phyloP scores from a whole-genome alignment of 1,140 invertebrate species.

The Atta colombica region DNA sequence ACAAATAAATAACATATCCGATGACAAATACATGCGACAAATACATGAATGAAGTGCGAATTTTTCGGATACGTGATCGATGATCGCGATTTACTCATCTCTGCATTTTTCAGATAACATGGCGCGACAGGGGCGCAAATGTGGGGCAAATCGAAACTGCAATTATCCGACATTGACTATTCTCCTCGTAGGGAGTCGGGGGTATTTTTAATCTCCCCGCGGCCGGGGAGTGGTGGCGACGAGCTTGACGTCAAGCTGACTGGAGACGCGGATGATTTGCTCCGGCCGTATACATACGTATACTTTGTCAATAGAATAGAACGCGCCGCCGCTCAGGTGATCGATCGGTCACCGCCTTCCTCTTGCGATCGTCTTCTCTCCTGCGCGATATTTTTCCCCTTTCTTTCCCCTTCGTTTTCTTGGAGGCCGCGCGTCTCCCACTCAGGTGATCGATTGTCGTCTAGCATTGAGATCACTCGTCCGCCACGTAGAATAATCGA shows the following conservation, averaged over 20 bases:
- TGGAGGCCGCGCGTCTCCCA: not conserved
- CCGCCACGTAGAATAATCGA: constrained; percentile 31
- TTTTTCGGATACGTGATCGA: not conserved
- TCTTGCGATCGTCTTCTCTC: constrained; percentile 24
- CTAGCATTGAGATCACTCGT: constrained; percentile 35
- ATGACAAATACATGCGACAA: not conserved
- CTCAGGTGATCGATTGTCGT: constrained; percentile 48
- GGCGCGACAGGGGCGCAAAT: constrained; percentile 25
- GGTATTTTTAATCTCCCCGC: constrained; percentile 71
- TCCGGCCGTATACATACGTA: constrained; percentile 11
- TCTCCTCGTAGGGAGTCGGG: constrained; percentile 57
- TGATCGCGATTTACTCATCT: not conserved
- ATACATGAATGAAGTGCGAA: not conserved
- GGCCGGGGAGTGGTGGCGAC: not conserved
- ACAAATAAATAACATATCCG: not conserved
- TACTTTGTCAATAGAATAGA: constrained; percentile 45
- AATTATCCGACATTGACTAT: constrained; percentile 68
- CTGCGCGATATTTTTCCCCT: constrained; percentile 24
- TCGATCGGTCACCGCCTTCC: constrained; percentile 62
- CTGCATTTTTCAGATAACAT: constrained; percentile 22
- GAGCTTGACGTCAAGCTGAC: constrained; percentile 71
- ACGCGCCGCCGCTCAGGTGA: constrained; percentile 30
- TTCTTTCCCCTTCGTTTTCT: not conserved
- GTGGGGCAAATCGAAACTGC: constrained; percentile 57
- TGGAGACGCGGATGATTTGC: constrained; percentile 68